Evolutionary conservation across 2,888 invertebrate genomes (phyloP).

Genomic region (Craniophora ligustri): DNA sequence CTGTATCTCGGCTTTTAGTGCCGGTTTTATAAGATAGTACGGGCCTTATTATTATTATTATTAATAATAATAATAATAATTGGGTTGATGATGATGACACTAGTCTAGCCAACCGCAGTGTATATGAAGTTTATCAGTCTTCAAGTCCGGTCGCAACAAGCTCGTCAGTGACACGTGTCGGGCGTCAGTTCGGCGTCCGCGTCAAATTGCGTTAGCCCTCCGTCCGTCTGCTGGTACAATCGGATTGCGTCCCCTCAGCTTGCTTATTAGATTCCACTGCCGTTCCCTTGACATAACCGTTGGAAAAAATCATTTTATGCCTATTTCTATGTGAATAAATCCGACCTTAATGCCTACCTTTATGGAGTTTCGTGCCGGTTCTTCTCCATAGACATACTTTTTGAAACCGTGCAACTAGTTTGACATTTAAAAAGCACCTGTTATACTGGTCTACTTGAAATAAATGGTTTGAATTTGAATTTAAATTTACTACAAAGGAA

Average conservation of each 20-base stretch:
- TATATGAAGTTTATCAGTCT: not conserved
- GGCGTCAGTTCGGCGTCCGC: slow-evolving; percentile 32
- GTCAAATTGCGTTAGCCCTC: slow-evolving; percentile 47
- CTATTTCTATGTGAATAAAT: slow-evolving; percentile 19
- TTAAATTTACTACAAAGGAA: too few relatives aligned
- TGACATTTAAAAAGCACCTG: too few relatives aligned
- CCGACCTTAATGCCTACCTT: slow-evolving; percentile 1
- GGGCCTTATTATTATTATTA: too few relatives aligned
- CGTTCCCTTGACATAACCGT: slow-evolving; percentile 32
- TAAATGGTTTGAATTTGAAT: too few relatives aligned
- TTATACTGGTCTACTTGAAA: too few relatives aligned
- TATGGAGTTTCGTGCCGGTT: too few relatives aligned
- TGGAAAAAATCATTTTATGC: slow-evolving; percentile 37
- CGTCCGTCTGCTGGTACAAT: slow-evolving; percentile 55
- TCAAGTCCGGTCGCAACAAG: slow-evolving; percentile 28
- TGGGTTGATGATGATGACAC: too few relatives aligned
- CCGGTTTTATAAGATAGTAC: too few relatives aligned
- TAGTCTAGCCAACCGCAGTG: not conserved
- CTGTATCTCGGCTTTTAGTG: too few relatives aligned
- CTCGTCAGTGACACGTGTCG: slow-evolving; percentile 34
- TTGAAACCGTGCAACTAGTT: too few relatives aligned
- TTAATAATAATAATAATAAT: too few relatives aligned
- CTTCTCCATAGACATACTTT: too few relatives aligned
- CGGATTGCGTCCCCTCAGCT: slow-evolving; percentile 50
- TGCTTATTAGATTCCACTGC: slow-evolving; percentile 50